Conservation (phyloP, 2,113 vertebrate species). For the Ailurus styani region DNA sequence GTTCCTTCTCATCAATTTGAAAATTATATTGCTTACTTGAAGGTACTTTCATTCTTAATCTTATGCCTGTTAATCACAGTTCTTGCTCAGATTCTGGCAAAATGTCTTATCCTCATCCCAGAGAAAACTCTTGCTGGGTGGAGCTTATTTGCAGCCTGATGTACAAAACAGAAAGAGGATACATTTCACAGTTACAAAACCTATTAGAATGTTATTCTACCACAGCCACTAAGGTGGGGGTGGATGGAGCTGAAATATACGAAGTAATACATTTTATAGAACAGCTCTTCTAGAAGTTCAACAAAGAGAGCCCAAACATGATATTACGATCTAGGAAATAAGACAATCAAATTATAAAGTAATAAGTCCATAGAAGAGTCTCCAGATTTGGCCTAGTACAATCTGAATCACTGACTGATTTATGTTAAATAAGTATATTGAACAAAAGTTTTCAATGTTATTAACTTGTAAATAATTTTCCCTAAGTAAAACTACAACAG, state of each 20-base stretch:
- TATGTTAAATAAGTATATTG: not conserved
- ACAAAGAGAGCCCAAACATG: conserved; percentile 17
- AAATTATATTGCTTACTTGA: conserved; percentile 32
- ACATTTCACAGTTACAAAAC: not conserved
- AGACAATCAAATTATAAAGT: conserved; percentile 33
- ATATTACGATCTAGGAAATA: conserved; percentile 12
- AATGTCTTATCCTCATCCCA: not conserved
- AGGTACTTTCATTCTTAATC: not conserved
- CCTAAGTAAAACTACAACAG: conserved; percentile 24
- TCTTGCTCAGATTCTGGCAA: not conserved
- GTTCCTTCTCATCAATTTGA: conserved; percentile 10
- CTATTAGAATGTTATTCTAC: not conserved
- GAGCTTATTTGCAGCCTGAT: conserved; percentile 1
- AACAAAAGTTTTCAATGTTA: not conserved
- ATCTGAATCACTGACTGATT: not conserved
- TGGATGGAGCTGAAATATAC: not conserved
- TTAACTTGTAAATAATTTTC: conserved; percentile 36
- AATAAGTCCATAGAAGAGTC: not conserved
- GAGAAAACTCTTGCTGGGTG: conserved; percentile 8
- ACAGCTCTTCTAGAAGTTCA: conserved; percentile 13
- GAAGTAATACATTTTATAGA: conserved; percentile 24
- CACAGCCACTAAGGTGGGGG: not conserved
- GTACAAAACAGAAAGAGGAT: conserved; percentile 17
- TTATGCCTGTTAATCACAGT: conserved; percentile 16
- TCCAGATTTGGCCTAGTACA: not conserved